phyloP scores from a whole-genome alignment of 2,797 vertebrate species.

The Chrosomus eos region DNA sequence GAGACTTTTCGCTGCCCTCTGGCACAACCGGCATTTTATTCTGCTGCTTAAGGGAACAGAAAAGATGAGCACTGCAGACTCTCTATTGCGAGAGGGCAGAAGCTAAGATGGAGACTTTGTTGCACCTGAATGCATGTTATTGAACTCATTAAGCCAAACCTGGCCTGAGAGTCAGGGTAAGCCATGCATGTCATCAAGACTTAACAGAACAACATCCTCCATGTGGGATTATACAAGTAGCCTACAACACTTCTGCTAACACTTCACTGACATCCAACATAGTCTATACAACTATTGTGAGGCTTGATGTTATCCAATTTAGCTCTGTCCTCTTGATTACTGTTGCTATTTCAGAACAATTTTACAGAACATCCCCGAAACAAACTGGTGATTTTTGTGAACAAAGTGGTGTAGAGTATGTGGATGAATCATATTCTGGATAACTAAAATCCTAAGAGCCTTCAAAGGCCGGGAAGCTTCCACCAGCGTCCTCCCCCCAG shows the following conservation, averaged over 20 bases:
- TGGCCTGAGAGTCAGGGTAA: background rate
- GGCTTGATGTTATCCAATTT: background rate
- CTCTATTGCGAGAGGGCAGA: conserved; percentile 18
- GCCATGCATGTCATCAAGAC: background rate
- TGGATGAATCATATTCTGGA: too few relatives aligned
- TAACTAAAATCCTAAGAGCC: too few relatives aligned
- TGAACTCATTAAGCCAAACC: conserved; percentile 6
- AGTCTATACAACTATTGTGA: background rate
- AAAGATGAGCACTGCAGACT: conserved; percentile 12
- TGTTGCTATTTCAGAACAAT: background rate
- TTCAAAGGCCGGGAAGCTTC: too few relatives aligned
- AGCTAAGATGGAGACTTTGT: conserved; percentile 28
- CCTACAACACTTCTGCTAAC: background rate
- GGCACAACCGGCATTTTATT: conserved; percentile 23
- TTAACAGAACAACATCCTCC: background rate
- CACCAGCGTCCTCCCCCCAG: too few relatives aligned
- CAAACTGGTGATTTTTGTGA: background rate
- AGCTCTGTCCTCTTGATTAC: background rate
- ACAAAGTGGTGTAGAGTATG: too few relatives aligned
- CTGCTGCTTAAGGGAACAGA: conserved; percentile 18
- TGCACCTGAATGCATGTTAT: conserved; percentile 13
- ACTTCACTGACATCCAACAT: background rate
- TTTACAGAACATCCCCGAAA: background rate
- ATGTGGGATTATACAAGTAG: background rate
- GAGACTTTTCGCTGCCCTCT: conserved; percentile 15